A percentile compares a stretch with the other conserved stretches of the same genome.
Evolutionary conservation across 2,888 invertebrate genomes (phyloP).

Genomic region (Flexamia atlantica): DNA sequence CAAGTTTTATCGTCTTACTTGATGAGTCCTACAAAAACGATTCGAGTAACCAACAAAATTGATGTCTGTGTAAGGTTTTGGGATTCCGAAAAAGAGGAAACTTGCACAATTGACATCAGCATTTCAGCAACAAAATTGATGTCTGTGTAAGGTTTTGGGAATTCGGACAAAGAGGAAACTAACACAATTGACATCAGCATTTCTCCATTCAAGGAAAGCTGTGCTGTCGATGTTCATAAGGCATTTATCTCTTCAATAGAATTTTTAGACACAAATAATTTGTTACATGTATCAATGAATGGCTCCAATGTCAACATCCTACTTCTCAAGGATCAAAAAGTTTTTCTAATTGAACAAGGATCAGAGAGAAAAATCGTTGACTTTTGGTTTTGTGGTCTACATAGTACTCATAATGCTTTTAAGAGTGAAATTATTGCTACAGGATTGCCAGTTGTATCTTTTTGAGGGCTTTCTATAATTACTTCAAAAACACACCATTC

Average conservation of each 20-base stretch:
- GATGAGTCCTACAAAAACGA: too few relatives aligned
- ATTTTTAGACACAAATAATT: neutral
- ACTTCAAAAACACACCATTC: slow-evolving; percentile 20
- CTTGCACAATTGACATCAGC: too few relatives aligned
- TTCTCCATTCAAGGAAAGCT: neutral
- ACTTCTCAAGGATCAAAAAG: neutral
- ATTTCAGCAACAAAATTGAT: too few relatives aligned
- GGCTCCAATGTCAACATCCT: neutral
- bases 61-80: slow-evolving; percentile 7
- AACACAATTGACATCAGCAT: neutral
- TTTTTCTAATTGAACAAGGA: neutral
- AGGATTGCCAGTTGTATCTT: neutral
- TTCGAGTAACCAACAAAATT: too few relatives aligned
- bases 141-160: neutral
- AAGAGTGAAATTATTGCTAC: neutral
- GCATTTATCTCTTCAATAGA: neutral
- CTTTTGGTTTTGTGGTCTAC: slow-evolving; percentile 2
- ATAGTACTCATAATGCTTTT: neutral
- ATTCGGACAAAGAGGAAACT: neutral
- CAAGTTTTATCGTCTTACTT: too few relatives aligned
- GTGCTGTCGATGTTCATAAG: neutral
- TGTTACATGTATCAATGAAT: slow-evolving; percentile 14
- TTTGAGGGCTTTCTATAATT: slow-evolving; percentile 9
- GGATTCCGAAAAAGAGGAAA: neutral
- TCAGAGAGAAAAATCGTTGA: neutral